Conservation (phyloP, 2,113 vertebrate species). For the Chinchilla lanigera region DNA sequence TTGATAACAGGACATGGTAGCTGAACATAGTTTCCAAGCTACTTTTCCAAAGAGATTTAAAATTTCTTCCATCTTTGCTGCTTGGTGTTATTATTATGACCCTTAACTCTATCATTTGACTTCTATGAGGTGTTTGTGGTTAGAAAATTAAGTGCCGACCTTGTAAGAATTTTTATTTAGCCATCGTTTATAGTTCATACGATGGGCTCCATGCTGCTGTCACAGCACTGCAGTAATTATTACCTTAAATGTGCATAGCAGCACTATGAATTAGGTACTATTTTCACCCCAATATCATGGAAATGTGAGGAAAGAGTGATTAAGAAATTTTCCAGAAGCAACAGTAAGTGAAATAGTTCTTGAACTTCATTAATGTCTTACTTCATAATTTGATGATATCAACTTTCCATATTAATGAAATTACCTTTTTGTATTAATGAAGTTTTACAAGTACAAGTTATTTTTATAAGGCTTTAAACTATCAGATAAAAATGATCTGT, state of each 20-base stretch:
- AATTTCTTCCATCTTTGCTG: background rate
- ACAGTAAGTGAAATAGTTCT: background rate
- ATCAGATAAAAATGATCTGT: background rate
- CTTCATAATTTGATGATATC: background rate
- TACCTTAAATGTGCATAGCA: background rate
- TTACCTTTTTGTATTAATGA: background rate
- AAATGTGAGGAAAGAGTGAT: background rate
- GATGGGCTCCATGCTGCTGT: background rate
- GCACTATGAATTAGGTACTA: background rate
- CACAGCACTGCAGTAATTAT: conserved; percentile 9
- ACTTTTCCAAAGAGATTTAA: background rate
- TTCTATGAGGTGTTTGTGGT: background rate
- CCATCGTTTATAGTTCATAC: background rate
- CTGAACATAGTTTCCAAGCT: background rate
- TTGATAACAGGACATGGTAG: background rate
- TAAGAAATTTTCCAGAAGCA: background rate
- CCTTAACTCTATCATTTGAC: background rate
- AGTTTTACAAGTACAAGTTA: background rate
- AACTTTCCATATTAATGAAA: background rate
- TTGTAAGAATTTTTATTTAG: conserved; percentile 27
- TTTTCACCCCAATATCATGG: conserved; percentile 4
- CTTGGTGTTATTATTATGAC: background rate
- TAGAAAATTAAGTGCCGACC: background rate
- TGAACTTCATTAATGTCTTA: background rate
- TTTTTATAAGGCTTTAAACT: background rate